Base-by-base conservation (phyloP, 2,888 invertebrate genomes). In the Amphipoea oculea region DNA sequence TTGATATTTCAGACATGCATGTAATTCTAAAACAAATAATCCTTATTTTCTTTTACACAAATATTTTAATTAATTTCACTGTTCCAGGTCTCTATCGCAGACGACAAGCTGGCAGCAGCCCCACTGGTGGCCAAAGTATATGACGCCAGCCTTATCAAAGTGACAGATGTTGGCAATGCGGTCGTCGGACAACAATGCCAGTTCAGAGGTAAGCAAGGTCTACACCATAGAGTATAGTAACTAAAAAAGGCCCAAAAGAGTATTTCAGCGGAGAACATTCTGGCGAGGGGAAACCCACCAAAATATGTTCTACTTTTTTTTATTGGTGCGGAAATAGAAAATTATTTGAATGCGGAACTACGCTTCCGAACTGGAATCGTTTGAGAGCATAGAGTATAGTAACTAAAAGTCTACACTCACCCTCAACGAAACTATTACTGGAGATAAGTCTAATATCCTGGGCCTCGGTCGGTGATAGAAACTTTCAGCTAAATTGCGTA, bases 121-220 rank as follows among this genome's bases (percentile, higher is more conserved):
- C 99, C 99, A 23, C 97, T 99, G 86, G 98, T 99, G 83, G 99
- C 99, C 90, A 99, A 99, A 97, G 99, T 99, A 70, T 99, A 99
- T 96, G 99, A 99, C 95, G 98, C 99, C 86, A 98, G 98, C 88
- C 97, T 99, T 87, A 99, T 99, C 92, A 98, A 98, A 97, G 99
- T 99, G 88, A 99, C 99, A 76, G 99, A 99, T 94, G 98, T 99
- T 57, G 98, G 99, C 90, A 99, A 98, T 91, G 99, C 99, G 82
- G 98, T 99, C 84, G 99, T 99, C 63, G 99, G 99, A 76, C 99
- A 99, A 95, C 99, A 99, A 85, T 99, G 99, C 93, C 99, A 99
- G 96, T 99, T 99, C 95, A 98, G 98, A 98, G 99, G 99, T 99
- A 96, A 40, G 66, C 40, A 54, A 14, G 6, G 11, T 57, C 54